Conservation (phyloP, 1,140 invertebrate species). For the Trinorchestia longiramus region DNA sequence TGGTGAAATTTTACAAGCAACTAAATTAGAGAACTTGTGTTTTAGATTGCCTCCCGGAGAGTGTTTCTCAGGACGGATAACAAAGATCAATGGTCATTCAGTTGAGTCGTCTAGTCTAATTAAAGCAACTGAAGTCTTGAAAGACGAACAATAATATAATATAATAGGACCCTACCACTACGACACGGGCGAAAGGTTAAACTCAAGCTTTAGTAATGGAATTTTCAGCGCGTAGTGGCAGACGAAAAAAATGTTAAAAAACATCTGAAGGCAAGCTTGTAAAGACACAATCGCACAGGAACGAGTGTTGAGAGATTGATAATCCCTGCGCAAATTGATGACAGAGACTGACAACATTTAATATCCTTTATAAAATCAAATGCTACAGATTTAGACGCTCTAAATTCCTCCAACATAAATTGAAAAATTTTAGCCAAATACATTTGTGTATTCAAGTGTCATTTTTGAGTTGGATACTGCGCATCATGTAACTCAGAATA, state of each 20-base stretch:
- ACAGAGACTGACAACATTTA: background rate
- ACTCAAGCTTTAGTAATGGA: too few species aligned
- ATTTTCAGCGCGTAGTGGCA: background rate
- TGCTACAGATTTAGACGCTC: background rate
- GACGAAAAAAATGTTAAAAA: background rate
- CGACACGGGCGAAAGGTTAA: too few species aligned
- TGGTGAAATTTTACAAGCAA: background rate
- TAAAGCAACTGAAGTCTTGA: too few species aligned
- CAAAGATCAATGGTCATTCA: background rate
- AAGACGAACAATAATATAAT: too few species aligned
- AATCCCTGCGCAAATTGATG: background rate
- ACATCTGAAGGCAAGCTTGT: background rate
- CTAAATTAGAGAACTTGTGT: background rate
- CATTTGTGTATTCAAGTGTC: background rate
- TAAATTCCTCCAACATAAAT: background rate
- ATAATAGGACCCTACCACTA: too few species aligned
- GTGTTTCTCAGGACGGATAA: background rate
- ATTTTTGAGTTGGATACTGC: background rate
- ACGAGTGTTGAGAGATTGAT: background rate
- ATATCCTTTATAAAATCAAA: background rate
- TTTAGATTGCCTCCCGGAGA: background rate
- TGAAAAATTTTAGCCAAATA: background rate
- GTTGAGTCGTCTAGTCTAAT: too few species aligned
- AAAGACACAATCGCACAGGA: background rate
- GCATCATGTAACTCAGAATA: background rate